Percentiles rank a stretch among this genome's conserved stretches.
Evolutionary conservation across 2,113 vertebrate genomes (phyloP).

Genomic region (Phrynocephalus versicolor): DNA sequence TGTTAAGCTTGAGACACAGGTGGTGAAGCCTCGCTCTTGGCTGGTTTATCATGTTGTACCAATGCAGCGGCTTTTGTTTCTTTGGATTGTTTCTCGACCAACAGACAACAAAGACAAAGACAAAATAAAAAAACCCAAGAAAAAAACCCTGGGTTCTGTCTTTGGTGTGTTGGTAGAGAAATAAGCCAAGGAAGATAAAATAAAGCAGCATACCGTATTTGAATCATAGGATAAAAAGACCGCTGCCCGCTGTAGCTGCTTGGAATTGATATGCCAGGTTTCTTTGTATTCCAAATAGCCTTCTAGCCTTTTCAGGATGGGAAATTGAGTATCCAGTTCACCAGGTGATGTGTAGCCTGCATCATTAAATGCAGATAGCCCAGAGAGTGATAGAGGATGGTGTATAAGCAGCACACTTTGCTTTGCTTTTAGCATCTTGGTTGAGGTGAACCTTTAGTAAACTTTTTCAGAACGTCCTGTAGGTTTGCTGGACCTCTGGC

Average conservation of each 20-base stretch:
- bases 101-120: neutral
- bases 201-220: neutral
- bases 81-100: neutral
- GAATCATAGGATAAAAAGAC: neutral
- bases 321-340: no score
- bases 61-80: neutral
- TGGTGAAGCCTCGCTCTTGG: no score
- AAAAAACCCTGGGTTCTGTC: neutral
- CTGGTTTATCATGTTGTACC: neutral
- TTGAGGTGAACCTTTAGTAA: neutral
- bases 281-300: neutral
- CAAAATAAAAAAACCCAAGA: no score
- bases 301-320: no score
- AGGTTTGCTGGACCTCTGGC: no score
- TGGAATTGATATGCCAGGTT: neutral
- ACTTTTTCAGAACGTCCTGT: neutral
- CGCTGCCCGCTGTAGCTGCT: neutral
- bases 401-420: no score
- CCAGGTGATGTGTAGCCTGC: no score
- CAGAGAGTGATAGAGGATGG: no score
- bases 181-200: neutral
- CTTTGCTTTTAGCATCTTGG: neutral
- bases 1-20: no score
- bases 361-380: no score
- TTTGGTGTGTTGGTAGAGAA: neutral